Evolutionary conservation across 2,797 vertebrate genomes (phyloP), one percentile per base, ranked within the genome.

Genomic region (Tarsius wallacei): DNA sequence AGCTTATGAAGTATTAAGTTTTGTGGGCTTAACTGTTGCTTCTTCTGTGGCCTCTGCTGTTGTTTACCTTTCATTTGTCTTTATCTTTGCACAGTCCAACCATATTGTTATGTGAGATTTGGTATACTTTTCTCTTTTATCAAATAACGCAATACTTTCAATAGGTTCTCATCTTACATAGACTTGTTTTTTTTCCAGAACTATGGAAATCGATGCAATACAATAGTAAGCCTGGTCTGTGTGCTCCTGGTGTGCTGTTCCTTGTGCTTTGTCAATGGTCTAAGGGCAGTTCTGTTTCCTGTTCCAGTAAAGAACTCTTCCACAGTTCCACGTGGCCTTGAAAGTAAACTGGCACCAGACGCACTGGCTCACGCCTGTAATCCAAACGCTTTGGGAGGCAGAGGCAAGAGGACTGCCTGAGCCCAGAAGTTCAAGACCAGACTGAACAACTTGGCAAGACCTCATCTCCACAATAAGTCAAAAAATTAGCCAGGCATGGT

Each of bases 171-270:
- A 0, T 76, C 26, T 73, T 26, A 33, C 0, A 13, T 12, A 22
- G 42, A 42, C 42, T 42, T 15, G 24, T 31, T 31, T 94, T n/a
- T 19, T 36, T 81, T 71, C 76, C 26, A 47, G 13, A 77, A 66
- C 31, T 21, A 1, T 1, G 36, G 24, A 55, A n/a, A 22, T 71
- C 11, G 2, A 17, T 2, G 4, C 1, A 16, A 2, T 24, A 22
- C 1, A n/a, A 49, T 19, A n/a, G 0, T 0, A 33, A 68, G 42
- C 1, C 42, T 59, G 1, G 47, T 47, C 59, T 8, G 2, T 2
- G 42, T 22, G 16, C 2, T 26, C 8, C 12, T 36, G 19, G 2
- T 21, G 47, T 0, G 2, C 61, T 31, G 16, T 24, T 51, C 28
- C 64, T 17, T 51, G 31, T n/a, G 3, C 33, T n/a, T 36, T 17